Evolutionary conservation across 1,140 invertebrate genomes (phyloP), one percentile per base, ranked within the genome.

Genomic region (Dendrolimus kikuchii): DNA sequence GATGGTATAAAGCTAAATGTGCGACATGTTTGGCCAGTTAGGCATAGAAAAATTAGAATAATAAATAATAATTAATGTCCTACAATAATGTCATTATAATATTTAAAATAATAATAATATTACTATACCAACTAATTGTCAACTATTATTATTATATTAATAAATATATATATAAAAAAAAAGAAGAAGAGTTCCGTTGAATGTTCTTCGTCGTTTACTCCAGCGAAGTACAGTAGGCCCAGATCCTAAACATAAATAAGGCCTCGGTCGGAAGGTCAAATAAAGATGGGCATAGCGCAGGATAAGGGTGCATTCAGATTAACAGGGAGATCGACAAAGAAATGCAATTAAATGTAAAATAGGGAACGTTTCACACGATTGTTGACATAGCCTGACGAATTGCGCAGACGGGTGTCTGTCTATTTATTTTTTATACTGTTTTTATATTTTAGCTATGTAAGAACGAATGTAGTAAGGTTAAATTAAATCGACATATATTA

Each of bases 301-400:
- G 64, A 77, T 79, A 82, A 83, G 82, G 80, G 77, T 78, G 80
- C 80, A 81, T 86, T 62, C 76, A 86, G 80, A 86, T 83, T 82
- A 85, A 77, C 74, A 62, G 77, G 74, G 73, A 76, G 74, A 79
- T 83, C 67, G 74, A 86, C 82, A 86, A 86, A 86, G 81, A 83
- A 86, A 86, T 86, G 81, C 81, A 86, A 86, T 86, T 86, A 86
- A 86, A 86, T 86, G 80, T 86, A 86, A 83, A 86, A 83, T 82
- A 82, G 78, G 82, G 82, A 68, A 64, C 72, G 68, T 71, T 82
- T 81, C 80, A 83, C 82, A 83, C 81, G 75, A 77, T 57, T 81
- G 81, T 83, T 83, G 80, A 81, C 78, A 70, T 56, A 70, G 49
- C 66, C 77, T 83, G 77, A 78, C 80, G 76, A 82, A 86, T 81